Percentiles rank a stretch among this genome's conserved stretches.
These are phyloP conservation scores for Mesodorylaimus sp. DNA, from an alignment of 2,888 invertebrate genomes.

Conservation along the genomic window DNA sequence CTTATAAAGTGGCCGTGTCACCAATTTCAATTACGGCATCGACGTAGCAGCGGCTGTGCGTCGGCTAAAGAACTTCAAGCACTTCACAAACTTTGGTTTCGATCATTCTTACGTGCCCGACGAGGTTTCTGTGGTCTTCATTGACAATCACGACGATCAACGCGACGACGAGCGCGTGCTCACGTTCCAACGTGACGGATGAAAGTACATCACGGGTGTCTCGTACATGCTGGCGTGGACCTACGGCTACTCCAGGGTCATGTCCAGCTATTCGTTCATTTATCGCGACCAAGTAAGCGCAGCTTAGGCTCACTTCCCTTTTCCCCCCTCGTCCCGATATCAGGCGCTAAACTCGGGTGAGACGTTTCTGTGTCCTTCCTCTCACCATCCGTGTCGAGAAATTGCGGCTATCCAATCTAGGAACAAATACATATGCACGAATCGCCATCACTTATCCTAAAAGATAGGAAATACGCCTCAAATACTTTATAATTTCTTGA, in stretches of 20 bases:
- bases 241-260: conserved; percentile 56
- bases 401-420: too few relatives aligned
- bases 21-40: conserved; percentile 52
- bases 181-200: conserved; percentile 21
- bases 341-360: too few relatives aligned
- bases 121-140: conserved; percentile 39
- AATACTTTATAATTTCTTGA: too few relatives aligned
- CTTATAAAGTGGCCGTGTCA: conserved; percentile 41
- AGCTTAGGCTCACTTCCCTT: too few relatives aligned
- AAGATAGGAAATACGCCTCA: too few relatives aligned
- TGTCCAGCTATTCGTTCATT: conserved; percentile 61
- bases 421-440: too few relatives aligned
- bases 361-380: too few relatives aligned
- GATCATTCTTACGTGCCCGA: conserved; percentile 30
- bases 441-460: too few relatives aligned
- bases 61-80: conserved; percentile 18
- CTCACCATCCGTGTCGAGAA: too few relatives aligned
- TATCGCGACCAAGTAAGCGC: conserved; percentile 18
- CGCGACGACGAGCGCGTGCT: conserved; percentile 45
- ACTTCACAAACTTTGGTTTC: conserved; percentile 21
- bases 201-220: conserved; percentile 41
- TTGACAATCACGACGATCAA: conserved; percentile 81
- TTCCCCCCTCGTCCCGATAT: too few relatives aligned
- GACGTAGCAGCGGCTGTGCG: conserved; percentile 21
- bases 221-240: conserved; percentile 73